A percentile compares a stretch with the other conserved stretches of the same genome.
Evolutionary conservation across 2,797 vertebrate species (phyloP).

Genomic region (Gobionotothen gibberifrons): DNA sequence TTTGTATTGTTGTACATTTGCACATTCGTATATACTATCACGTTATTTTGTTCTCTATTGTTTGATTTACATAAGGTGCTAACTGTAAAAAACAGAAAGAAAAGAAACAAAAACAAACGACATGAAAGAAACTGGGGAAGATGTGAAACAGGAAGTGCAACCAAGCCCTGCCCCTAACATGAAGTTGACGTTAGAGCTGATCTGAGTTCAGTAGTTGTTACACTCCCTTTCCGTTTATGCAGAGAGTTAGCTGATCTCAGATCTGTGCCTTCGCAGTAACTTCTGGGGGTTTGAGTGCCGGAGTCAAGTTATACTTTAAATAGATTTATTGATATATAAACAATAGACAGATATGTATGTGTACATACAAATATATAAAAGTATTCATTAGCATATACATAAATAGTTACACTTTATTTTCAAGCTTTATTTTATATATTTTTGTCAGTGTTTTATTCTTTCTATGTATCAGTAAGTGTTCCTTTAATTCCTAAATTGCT

Average conservation of each 20-base stretch:
- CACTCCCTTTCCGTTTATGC: slow-evolving; percentile 18
- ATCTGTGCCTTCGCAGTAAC: slow-evolving; percentile 55
- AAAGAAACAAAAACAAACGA: slow-evolving; percentile 77
- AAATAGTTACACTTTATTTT: slow-evolving; percentile 84
- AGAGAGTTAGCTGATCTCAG: slow-evolving; percentile 46
- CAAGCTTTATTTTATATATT: slow-evolving; percentile 82
- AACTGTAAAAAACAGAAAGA: slow-evolving; percentile 83
- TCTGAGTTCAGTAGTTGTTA: slow-evolving; percentile 31
- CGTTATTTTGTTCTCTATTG: slow-evolving; percentile 84
- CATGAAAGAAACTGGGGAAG: slow-evolving; percentile 30
- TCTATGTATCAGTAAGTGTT: slow-evolving; percentile 66
- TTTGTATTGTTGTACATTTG: slow-evolving; percentile 98
- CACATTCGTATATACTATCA: slow-evolving; percentile 92
- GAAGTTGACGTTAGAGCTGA: slow-evolving; percentile 51
- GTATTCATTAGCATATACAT: slow-evolving; percentile 82
- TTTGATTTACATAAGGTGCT: slow-evolving; percentile 95
- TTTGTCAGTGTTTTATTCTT: slow-evolving; percentile 68
- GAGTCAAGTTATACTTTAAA: slow-evolving; percentile 79
- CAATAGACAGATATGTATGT: slow-evolving; percentile 75
- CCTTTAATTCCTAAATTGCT: slow-evolving; percentile 61
- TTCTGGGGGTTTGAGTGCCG: slow-evolving; percentile 46
- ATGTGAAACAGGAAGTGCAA: slow-evolving; percentile 57
- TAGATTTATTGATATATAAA: slow-evolving; percentile 83
- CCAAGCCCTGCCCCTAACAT: slow-evolving; percentile 47
- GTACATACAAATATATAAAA: slow-evolving; percentile 82